Evolutionary conservation across 2,113 vertebrate species (phyloP).

Genomic region (Daboia siamensis): DNA sequence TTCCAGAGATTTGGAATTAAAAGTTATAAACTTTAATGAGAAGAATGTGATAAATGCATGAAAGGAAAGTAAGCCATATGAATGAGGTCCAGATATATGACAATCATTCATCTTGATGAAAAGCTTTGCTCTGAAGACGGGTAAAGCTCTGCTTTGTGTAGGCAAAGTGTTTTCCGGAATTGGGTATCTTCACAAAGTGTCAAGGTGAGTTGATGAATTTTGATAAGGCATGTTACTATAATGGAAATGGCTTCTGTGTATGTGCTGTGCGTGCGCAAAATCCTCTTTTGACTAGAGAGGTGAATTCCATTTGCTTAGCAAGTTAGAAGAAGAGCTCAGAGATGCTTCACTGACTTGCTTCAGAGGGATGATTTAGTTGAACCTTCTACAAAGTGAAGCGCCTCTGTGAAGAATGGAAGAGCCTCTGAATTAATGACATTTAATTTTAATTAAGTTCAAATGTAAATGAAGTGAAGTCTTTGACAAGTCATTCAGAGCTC

Average conservation of each 20-base stretch:
- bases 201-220: background rate
- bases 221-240: background rate
- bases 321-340: background rate
- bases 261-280: background rate
- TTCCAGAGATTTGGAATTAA: background rate
- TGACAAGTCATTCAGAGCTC: background rate
- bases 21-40: background rate
- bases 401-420: background rate
- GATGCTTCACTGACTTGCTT: background rate
- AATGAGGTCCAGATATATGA: background rate
- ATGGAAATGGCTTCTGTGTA: background rate
- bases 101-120: background rate
- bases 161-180: background rate
- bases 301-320: background rate
- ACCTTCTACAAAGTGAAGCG: background rate
- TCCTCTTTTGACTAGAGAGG: background rate
- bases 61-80: background rate
- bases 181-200: background rate
- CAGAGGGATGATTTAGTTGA: background rate
- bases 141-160: background rate
- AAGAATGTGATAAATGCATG: background rate
- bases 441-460: background rate
- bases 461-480: background rate
- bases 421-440: background rate
- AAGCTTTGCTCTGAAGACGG: background rate